phyloP scores from a whole-genome alignment of 2,888 invertebrate species.

The Agrochola lota region DNA sequence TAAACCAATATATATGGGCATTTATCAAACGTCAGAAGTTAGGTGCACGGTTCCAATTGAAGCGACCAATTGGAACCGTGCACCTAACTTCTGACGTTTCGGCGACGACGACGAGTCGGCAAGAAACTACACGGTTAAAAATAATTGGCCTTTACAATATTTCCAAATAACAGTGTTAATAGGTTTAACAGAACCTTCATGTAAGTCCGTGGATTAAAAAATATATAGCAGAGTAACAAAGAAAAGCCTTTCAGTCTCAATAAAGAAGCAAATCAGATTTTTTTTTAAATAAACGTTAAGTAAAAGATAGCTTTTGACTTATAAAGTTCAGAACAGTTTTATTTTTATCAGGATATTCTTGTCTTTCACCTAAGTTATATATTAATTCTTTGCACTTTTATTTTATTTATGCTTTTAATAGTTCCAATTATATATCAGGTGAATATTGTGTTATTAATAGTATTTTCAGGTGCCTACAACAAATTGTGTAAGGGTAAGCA shows the following conservation, averaged over 20 bases:
- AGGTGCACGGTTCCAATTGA: too few species aligned
- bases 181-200: not conserved
- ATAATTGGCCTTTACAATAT: too few species aligned
- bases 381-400: not conserved
- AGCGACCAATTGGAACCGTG: too few species aligned
- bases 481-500: not conserved
- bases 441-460: not conserved
- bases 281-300: slow-evolving; percentile 36
- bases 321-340: slow-evolving; percentile 35
- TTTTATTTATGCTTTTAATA: not conserved
- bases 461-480: not conserved
- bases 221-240: not conserved
- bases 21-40: too few species aligned
- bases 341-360: slow-evolving; percentile 4
- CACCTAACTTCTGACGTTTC: too few species aligned
- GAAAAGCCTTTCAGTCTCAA: slow-evolving; percentile 37
- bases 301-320: slow-evolving; percentile 25
- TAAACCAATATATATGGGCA: too few species aligned
- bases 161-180: too few species aligned
- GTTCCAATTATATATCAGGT: not conserved
- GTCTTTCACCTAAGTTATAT: too few species aligned
- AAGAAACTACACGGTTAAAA: too few species aligned
- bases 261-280: slow-evolving; percentile 47
- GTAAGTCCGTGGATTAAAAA: not conserved
- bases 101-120: too few species aligned